phyloP scores from a whole-genome alignment of 2,113 vertebrate species.

The Marcusenius ussheri region DNA sequence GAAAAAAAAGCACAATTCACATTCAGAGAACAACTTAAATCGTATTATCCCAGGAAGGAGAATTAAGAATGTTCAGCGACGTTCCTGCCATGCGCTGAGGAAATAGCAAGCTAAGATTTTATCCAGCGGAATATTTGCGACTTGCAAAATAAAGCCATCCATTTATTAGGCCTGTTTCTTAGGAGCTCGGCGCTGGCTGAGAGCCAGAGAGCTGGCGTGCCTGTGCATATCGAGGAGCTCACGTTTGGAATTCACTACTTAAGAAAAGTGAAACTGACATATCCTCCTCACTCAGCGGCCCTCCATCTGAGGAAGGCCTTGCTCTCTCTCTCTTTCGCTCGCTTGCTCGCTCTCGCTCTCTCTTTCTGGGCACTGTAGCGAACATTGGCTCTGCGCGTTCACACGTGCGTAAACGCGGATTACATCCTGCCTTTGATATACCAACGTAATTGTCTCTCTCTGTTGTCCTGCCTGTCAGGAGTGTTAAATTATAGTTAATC shows the following conservation, averaged over 20 bases:
- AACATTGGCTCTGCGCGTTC: slow-evolving; percentile 35
- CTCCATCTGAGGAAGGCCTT: not conserved
- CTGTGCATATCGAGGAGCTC: slow-evolving; percentile 16
- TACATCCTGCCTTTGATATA: slow-evolving; percentile 55
- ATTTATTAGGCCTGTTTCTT: slow-evolving; percentile 18
- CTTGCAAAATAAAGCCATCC: slow-evolving; percentile 16
- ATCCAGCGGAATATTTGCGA: slow-evolving; percentile 11
- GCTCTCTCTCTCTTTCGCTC: slow-evolving; percentile 1
- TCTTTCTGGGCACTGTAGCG: slow-evolving; percentile 15
- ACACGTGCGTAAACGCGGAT: slow-evolving; percentile 43
- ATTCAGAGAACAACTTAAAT: not conserved
- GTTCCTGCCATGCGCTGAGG: not conserved
- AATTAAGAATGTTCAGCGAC: not conserved
- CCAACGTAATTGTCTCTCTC: slow-evolving; percentile 53
- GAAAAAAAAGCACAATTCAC: slow-evolving; percentile 6
- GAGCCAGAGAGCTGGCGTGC: not conserved
- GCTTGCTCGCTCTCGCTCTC: not conserved
- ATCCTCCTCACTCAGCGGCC: slow-evolving; percentile 9
- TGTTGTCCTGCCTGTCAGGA: slow-evolving; percentile 63
- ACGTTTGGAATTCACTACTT: slow-evolving; percentile 18
- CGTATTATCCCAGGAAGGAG: not conserved
- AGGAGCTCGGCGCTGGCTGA: not conserved
- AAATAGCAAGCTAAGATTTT: slow-evolving; percentile 9
- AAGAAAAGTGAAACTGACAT: slow-evolving; percentile 26
- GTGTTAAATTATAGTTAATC: slow-evolving; percentile 60